These are phyloP conservation scores for Anhinga anhinga DNA, from an alignment of 2,113 vertebrate genomes.

Conservation along the genomic window DNA sequence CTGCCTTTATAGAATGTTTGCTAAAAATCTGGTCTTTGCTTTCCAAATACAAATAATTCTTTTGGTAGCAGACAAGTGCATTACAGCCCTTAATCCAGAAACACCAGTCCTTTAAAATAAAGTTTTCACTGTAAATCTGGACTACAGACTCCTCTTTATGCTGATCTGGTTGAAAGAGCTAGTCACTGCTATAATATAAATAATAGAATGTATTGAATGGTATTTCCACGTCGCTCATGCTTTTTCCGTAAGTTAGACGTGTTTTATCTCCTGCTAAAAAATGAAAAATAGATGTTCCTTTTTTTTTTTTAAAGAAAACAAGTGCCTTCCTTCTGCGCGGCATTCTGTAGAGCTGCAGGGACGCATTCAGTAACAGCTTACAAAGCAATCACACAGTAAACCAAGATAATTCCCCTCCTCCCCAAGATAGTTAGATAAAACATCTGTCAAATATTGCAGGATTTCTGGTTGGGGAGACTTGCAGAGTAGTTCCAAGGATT, in stretches of 20 bases:
- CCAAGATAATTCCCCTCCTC: not conserved
- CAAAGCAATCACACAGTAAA: not conserved
- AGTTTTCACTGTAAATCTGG: not conserved
- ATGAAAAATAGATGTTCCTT: not conserved
- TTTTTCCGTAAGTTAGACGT: not conserved
- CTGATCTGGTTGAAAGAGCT: not conserved
- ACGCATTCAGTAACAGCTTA: not conserved
- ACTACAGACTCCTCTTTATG: not conserved
- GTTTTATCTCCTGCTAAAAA: not conserved
- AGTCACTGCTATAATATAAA: not conserved
- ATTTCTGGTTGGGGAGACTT: not conserved
- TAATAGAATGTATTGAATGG: not conserved
- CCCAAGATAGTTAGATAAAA: not conserved
- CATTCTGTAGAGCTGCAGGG: not conserved
- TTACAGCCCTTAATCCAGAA: not conserved
- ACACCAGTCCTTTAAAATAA: not conserved
- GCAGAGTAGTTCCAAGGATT: not conserved
- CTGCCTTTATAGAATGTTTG: not conserved
- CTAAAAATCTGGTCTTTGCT: not conserved
- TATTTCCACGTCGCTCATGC: not conserved
- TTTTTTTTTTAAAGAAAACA: no score
- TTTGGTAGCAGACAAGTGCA: not conserved
- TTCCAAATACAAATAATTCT: not conserved
- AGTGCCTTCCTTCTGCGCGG: not conserved
- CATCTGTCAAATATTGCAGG: not conserved